Evolutionary conservation across 2,797 vertebrate species (phyloP).

Genomic region (Peromyscus melanophrys): DNA sequence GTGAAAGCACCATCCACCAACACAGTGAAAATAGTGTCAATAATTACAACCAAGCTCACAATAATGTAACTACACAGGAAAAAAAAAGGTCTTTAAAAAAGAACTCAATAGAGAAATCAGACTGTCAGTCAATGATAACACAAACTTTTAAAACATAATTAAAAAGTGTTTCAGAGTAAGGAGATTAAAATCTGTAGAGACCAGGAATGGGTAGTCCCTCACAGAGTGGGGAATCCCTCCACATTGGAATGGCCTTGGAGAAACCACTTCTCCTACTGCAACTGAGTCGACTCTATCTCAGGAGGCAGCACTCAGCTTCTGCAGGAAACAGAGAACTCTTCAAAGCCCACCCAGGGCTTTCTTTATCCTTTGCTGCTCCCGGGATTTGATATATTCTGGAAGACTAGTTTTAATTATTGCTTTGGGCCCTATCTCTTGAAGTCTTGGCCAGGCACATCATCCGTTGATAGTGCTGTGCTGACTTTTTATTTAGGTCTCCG

Average conservation of each 20-base stretch:
- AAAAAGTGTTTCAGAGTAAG: slow-evolving; percentile 60
- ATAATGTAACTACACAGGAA: not conserved
- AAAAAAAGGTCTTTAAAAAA: not conserved
- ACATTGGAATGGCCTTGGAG: slow-evolving; percentile 51
- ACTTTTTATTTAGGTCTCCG: not conserved
- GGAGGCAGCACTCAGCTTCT: slow-evolving; percentile 46
- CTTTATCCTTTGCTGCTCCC: slow-evolving; percentile 37
- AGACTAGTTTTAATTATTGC: slow-evolving; percentile 68
- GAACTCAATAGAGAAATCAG: slow-evolving; percentile 62
- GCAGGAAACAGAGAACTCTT: slow-evolving; percentile 44
- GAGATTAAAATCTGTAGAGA: slow-evolving; percentile 75
- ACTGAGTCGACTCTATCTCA: not conserved
- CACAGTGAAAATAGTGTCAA: not conserved
- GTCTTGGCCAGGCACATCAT: not conserved
- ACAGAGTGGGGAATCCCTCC: not conserved
- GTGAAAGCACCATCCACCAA: too few species aligned
- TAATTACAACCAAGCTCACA: not conserved
- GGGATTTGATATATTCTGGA: not conserved
- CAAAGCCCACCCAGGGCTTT: slow-evolving; percentile 44
- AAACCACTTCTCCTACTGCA: slow-evolving; percentile 43
- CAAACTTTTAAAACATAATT: slow-evolving; percentile 75
- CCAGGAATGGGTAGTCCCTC: not conserved
- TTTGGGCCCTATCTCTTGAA: slow-evolving; percentile 29
- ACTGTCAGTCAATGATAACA: slow-evolving; percentile 21
- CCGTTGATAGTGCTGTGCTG: too few species aligned